Conservation (phyloP, 2,888 invertebrate species). For the Steinernema hermaphroditum region DNA sequence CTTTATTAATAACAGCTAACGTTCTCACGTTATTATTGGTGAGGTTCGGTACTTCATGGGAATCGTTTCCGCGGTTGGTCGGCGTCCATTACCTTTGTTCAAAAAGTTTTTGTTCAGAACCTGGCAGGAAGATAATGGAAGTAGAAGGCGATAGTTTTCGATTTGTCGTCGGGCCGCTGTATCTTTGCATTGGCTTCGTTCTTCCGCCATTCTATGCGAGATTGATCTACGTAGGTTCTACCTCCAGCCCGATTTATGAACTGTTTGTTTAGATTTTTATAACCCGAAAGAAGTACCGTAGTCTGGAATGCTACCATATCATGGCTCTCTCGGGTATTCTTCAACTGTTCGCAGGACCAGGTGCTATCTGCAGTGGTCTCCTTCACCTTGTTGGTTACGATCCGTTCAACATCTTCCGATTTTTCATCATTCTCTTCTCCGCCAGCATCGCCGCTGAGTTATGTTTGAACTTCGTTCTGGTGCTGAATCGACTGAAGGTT, state of each 20-base stretch:
- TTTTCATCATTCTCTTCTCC: too few species aligned
- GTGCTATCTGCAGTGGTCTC: background rate
- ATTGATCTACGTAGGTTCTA: background rate
- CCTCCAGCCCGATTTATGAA: background rate
- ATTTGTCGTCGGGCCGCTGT: background rate
- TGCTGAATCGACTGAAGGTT: too few species aligned
- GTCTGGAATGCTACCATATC: conserved; percentile 23
- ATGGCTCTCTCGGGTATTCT: background rate
- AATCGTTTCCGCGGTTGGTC: too few species aligned
- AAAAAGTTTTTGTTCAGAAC: too few species aligned
- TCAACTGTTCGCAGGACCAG: background rate
- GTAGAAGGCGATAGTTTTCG: background rate
- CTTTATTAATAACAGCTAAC: too few species aligned
- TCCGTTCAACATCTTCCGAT: background rate
- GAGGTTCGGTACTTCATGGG: too few species aligned
- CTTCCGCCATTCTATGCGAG: background rate
- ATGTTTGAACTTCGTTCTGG: too few species aligned
- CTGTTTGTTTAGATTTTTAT: background rate
- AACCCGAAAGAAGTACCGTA: background rate
- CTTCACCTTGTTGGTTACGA: background rate
- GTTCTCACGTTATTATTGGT: too few species aligned
- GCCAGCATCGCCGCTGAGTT: too few species aligned
- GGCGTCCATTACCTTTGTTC: too few species aligned
- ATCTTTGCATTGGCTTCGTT: background rate
- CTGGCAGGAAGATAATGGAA: too few species aligned